Evolutionary conservation across 2,113 vertebrate species (phyloP).

Genomic region (Dolichotis patagonum): DNA sequence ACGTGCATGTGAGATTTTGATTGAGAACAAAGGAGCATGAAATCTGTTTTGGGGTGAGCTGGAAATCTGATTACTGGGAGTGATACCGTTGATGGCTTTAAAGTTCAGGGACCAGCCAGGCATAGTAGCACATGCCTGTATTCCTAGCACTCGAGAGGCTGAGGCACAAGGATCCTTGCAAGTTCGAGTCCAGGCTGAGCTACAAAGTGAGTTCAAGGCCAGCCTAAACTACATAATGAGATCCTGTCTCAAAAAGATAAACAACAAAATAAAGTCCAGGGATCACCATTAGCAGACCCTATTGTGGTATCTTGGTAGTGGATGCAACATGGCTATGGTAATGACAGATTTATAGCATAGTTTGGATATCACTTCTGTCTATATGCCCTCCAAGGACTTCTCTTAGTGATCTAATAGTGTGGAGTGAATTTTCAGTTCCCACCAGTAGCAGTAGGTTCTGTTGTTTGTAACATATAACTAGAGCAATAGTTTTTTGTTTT

Average conservation of each 20-base stretch:
- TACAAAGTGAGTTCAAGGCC: too few relatives aligned
- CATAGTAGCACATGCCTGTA: too few relatives aligned
- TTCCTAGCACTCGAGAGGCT: too few relatives aligned
- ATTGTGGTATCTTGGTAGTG: background rate
- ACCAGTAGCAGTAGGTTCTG: background rate
- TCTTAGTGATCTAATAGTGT: background rate
- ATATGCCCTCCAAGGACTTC: background rate
- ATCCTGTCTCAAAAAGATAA: too few relatives aligned
- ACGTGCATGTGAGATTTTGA: background rate
- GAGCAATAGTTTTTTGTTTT: background rate
- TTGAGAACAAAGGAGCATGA: background rate
- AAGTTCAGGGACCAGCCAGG: background rate
- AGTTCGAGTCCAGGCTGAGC: too few relatives aligned
- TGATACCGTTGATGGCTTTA: background rate
- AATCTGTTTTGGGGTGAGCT: background rate
- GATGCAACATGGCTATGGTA: background rate
- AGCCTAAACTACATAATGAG: too few relatives aligned
- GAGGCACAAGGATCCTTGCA: too few relatives aligned
- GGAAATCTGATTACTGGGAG: background rate
- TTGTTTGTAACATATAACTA: background rate
- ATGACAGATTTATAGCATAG: background rate
- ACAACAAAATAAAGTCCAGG: background rate
- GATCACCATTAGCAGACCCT: background rate
- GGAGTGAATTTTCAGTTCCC: background rate
- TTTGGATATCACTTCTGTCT: background rate